Percentiles rank a stretch among this genome's conserved stretches.
Conservation (phyloP, 2,888 invertebrate genomes). For the Steromphala cineraria region DNA sequence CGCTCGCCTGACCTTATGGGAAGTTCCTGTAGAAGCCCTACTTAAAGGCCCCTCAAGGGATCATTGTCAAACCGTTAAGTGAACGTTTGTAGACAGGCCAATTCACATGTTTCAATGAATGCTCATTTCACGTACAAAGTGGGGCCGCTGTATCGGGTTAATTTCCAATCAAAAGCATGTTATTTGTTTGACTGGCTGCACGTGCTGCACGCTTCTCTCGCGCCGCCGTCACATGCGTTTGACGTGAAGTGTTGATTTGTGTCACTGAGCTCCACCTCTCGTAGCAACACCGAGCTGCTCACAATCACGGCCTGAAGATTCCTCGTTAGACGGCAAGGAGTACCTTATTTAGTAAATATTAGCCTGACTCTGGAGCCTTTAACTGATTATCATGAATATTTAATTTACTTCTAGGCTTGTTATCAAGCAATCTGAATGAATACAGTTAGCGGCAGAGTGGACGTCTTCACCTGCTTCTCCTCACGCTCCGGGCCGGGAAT, state of each 20-base stretch:
- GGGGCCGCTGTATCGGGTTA: not conserved
- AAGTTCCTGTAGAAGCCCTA: too few relatives aligned
- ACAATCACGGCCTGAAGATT: not conserved
- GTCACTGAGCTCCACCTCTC: not conserved
- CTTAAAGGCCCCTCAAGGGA: too few relatives aligned
- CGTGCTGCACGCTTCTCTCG: not conserved
- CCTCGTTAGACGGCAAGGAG: not conserved
- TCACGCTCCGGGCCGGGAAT: not conserved
- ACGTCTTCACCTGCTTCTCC: not conserved
- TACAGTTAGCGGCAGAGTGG: not conserved
- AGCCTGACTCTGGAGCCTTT: not conserved
- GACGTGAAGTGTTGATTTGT: not conserved
- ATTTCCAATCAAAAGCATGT: conserved; percentile 12
- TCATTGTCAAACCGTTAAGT: too few relatives aligned
- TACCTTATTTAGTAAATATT: not conserved
- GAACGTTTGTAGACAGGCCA: not conserved
- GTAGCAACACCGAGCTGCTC: not conserved
- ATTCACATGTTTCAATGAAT: not conserved
- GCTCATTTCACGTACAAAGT: not conserved
- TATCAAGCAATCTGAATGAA: not conserved
- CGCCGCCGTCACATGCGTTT: not conserved
- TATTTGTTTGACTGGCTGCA: not conserved
- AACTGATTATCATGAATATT: conserved; percentile 13
- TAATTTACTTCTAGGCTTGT: not conserved
- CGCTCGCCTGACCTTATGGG: too few relatives aligned